These are phyloP conservation scores for Oryzias javanicus DNA, from an alignment of 2,113 vertebrate species.

Conservation along the genomic window DNA sequence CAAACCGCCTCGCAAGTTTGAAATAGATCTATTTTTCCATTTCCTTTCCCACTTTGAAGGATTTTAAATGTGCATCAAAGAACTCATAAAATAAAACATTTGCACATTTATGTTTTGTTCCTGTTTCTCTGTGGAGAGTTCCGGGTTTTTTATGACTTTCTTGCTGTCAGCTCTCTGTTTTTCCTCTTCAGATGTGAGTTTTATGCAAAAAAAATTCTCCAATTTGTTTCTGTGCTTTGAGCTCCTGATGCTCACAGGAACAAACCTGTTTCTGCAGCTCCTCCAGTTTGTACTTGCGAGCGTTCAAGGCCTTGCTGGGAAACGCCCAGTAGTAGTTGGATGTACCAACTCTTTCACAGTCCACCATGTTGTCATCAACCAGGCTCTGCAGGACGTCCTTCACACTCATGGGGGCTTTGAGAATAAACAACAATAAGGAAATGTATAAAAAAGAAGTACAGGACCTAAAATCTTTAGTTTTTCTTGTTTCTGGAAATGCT, in stretches of 20 bases:
- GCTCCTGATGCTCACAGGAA: too few relatives aligned
- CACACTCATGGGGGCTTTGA: constrained; percentile 89
- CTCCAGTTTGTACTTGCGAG: constrained; percentile 84
- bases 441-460: constrained; percentile 8
- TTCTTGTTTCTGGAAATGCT: constrained; percentile 6
- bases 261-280: constrained; percentile 87
- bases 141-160: too few relatives aligned
- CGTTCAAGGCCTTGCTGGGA: constrained; percentile 92
- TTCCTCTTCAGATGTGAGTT: too few relatives aligned
- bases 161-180: too few relatives aligned
- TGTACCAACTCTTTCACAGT: constrained; percentile 91
- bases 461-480: constrained; percentile 3
- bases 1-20: not conserved
- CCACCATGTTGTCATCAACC: constrained; percentile 96
- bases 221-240: too few relatives aligned
- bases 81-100: too few relatives aligned
- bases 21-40: not conserved
- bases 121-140: too few relatives aligned
- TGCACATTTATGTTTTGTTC: too few relatives aligned
- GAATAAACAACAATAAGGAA: too few relatives aligned
- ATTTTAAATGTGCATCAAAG: too few relatives aligned
- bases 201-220: too few relatives aligned
- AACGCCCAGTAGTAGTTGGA: constrained; percentile 99
- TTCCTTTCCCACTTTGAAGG: not conserved
- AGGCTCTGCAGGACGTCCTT: constrained; percentile 96